These are phyloP conservation scores for Candidula unifasciata DNA, from an alignment of 2,888 invertebrate species.

Conservation along the genomic window DNA sequence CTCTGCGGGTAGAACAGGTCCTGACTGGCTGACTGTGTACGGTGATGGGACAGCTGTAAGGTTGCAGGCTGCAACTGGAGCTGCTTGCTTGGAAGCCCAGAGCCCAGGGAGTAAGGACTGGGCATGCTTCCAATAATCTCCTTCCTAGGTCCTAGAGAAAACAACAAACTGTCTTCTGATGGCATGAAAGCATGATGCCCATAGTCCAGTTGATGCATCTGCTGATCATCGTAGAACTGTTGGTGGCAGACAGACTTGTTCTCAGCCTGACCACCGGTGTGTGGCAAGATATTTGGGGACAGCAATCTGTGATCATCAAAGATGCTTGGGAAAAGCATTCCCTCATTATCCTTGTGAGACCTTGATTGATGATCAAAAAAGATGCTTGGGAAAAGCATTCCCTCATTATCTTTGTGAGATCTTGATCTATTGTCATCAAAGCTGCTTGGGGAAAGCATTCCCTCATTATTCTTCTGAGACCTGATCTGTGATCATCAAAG, in stretches of 20 bases:
- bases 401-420: neutral
- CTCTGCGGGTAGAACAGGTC: constrained; percentile 38
- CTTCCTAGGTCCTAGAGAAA: constrained; percentile 48
- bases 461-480: too few species aligned
- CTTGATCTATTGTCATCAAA: too few species aligned
- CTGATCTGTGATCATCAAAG: too few species aligned
- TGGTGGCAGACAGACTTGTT: neutral
- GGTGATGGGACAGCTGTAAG: constrained; percentile 6
- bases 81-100: neutral
- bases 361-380: too few species aligned
- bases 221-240: neutral
- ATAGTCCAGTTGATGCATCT: neutral
- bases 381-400: neutral
- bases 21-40: constrained; percentile 24
- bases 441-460: too few species aligned
- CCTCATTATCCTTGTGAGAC: too few species aligned
- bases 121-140: constrained; percentile 30
- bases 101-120: constrained; percentile 18
- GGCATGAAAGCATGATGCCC: constrained; percentile 24
- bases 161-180: constrained; percentile 26
- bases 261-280: neutral
- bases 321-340: too few species aligned
- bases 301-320: neutral
- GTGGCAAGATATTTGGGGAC: neutral
- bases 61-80: constrained; percentile 25